Conservation (phyloP, 2,888 invertebrate species). For the Cryptophagus acutangulus region DNA sequence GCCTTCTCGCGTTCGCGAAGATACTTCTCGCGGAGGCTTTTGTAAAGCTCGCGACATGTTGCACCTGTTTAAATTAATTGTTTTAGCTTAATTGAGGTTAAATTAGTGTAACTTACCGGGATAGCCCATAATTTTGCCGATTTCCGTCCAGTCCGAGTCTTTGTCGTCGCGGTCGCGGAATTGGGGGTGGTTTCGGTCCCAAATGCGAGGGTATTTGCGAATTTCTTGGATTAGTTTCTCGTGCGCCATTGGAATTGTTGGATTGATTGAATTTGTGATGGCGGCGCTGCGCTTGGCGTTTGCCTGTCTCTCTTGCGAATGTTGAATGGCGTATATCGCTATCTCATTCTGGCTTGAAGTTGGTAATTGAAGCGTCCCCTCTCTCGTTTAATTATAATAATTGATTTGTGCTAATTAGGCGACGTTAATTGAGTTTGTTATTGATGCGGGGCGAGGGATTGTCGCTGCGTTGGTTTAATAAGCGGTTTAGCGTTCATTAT, state of each 20-base stretch:
- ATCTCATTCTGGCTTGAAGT: no score
- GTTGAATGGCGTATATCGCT: no score
- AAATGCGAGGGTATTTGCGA: slow-evolving; percentile 30
- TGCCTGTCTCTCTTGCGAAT: no score
- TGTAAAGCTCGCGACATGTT: slow-evolving; percentile 32
- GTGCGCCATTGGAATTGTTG: slow-evolving; percentile 28
- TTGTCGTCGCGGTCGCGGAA: slow-evolving; percentile 34
- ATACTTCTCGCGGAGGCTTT: slow-evolving; percentile 35
- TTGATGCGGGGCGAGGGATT: no score
- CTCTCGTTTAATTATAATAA: no score
- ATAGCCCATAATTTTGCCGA: slow-evolving; percentile 26
- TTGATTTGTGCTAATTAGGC: no score
- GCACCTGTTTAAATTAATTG: slow-evolving; percentile 21
- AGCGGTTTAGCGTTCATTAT: no score
- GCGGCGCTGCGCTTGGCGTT: no score
- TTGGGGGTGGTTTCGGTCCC: slow-evolving; percentile 32
- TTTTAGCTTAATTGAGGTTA: neutral
- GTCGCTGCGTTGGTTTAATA: no score
- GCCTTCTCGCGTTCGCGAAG: slow-evolving; percentile 34
- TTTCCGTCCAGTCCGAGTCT: slow-evolving; percentile 30
- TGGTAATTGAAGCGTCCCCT: no score
- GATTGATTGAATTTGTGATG: slow-evolving; percentile 11
- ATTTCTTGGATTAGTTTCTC: slow-evolving; percentile 27
- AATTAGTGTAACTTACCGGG: slow-evolving; percentile 28
- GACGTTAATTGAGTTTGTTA: no score